Conservation (phyloP, 2,888 invertebrate species). For the Cylloceria caligata region DNA sequence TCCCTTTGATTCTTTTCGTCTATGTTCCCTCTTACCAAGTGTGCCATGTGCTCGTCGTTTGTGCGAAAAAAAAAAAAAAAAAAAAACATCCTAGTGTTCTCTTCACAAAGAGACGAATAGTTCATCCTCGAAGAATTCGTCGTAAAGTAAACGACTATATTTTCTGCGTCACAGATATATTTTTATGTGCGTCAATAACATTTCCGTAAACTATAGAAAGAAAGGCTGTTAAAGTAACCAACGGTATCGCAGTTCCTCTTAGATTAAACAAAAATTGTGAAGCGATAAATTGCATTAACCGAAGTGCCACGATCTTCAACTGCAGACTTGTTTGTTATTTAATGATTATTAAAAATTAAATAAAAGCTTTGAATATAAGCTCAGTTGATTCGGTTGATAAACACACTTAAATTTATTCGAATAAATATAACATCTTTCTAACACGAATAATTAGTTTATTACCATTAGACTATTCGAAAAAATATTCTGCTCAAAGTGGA, state of each 20-base stretch:
- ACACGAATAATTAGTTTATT: neutral
- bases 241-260: neutral
- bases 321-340: neutral
- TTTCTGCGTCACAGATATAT: neutral
- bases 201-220: neutral
- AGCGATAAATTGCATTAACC: neutral
- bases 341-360: neutral
- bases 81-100: neutral
- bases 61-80: neutral
- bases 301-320: neutral
- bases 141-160: neutral
- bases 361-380: neutral
- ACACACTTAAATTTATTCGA: neutral
- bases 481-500: neutral
- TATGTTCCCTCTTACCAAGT: slow-evolving; percentile 3
- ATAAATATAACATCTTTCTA: neutral
- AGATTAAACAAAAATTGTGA: neutral
- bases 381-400: neutral
- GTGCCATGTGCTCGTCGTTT: slow-evolving; percentile 10
- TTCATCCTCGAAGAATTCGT: neutral
- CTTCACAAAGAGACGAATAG: neutral
- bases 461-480: neutral
- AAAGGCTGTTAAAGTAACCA: neutral
- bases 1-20: slow-evolving; percentile 47
- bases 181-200: neutral